phyloP scores from a whole-genome alignment of 2,797 vertebrate species.

The Rhodeus uyekii region DNA sequence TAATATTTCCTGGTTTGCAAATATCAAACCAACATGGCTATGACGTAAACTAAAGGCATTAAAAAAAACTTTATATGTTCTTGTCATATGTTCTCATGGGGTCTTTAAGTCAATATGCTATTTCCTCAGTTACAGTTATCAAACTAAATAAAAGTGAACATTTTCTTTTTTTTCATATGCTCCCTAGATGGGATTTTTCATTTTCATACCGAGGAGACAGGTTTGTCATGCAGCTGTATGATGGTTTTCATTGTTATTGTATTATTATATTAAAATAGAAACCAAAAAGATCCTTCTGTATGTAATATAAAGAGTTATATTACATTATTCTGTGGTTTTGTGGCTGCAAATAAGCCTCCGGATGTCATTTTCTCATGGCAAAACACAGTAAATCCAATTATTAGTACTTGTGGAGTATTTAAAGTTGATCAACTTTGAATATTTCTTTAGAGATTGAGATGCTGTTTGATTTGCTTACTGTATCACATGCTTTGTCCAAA shows the following conservation, averaged over 20 bases:
- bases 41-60: neutral
- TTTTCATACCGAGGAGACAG: conserved; percentile 73
- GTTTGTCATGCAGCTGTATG: conserved; percentile 67
- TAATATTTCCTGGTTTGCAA: neutral
- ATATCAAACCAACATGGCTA: neutral
- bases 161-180: conserved; percentile 60
- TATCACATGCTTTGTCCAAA: conserved; percentile 21
- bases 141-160: conserved; percentile 2
- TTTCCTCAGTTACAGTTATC: neutral
- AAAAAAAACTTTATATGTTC: neutral
- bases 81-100: neutral
- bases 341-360: neutral
- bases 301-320: conserved; percentile 1
- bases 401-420: conserved; percentile 10
- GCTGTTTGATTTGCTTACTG: conserved; percentile 14
- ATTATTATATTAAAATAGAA: neutral
- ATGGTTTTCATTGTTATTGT: conserved; percentile 43
- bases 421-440: conserved; percentile 31
- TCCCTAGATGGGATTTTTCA: conserved; percentile 70
- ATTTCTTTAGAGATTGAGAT: conserved; percentile 15
- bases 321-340: neutral
- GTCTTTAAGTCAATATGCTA: conserved; percentile 2
- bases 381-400: neutral
- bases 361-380: neutral
- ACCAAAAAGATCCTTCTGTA: neutral